A percentile compares a stretch with the other conserved stretches of the same genome.
These are phyloP conservation scores for Callorhinus ursinus DNA, from an alignment of 2,113 vertebrate species.

Conservation along the genomic window DNA sequence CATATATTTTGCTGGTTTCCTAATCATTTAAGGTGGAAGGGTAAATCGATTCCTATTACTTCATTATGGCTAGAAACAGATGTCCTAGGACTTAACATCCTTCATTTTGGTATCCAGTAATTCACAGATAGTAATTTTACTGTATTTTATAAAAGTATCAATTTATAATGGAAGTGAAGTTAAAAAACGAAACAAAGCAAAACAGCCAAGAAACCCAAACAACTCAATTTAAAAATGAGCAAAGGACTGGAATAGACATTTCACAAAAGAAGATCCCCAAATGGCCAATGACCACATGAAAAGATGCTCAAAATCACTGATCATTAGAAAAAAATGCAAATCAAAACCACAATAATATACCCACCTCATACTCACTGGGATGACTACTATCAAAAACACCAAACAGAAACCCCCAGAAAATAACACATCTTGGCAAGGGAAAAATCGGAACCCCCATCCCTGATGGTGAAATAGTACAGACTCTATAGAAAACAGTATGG, in stretches of 20 bases:
- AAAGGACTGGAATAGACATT: not conserved
- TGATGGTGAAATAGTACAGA: not conserved
- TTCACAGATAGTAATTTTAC: not conserved
- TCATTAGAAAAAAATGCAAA: not conserved
- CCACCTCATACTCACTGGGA: not conserved
- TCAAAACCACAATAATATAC: not conserved
- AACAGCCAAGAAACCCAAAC: not conserved
- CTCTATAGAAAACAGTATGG: not conserved
- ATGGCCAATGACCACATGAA: not conserved
- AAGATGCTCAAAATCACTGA: not conserved
- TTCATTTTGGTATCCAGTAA: not conserved
- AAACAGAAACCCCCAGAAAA: not conserved
- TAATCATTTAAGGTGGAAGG: not conserved
- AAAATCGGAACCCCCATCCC: not conserved
- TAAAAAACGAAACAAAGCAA: not conserved
- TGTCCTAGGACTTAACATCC: not conserved
- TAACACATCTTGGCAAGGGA: not conserved
- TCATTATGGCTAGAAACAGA: not conserved
- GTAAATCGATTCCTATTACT: not conserved
- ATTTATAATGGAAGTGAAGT: not conserved
- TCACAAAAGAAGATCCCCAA: not conserved
- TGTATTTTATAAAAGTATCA: not conserved
- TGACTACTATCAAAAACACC: not conserved
- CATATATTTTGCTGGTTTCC: not conserved
- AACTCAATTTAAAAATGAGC: conserved; percentile 9